phyloP scores from a whole-genome alignment of 2,888 invertebrate genomes.

The Troides helena region DNA sequence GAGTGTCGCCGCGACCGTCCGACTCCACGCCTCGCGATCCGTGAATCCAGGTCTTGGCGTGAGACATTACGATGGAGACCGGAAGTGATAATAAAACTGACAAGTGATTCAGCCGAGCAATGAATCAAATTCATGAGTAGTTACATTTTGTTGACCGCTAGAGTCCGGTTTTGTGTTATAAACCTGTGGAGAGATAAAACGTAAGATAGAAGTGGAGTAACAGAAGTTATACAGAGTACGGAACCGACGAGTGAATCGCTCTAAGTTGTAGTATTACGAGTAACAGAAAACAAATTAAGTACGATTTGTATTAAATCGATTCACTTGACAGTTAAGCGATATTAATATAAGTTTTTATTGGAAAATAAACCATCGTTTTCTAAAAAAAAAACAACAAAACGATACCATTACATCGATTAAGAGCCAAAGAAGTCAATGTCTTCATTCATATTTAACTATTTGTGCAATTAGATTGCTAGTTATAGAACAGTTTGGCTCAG shows the following conservation, averaged over 20 bases:
- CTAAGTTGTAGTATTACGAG: neutral
- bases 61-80: constrained; percentile 63
- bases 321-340: constrained; percentile 66
- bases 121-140: constrained; percentile 69
- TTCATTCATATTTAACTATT: neutral
- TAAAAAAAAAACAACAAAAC: neutral
- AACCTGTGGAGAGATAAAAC: constrained; percentile 79
- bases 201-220: constrained; percentile 73
- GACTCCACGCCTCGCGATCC: constrained; percentile 39
- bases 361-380: constrained; percentile 45
- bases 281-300: neutral
- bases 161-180: constrained; percentile 81
- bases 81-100: constrained; percentile 62
- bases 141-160: constrained; percentile 81
- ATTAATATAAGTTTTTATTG: constrained; percentile 46
- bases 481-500: no score
- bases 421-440: constrained; percentile 1
- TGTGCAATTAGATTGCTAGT: no score
- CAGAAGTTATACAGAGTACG: constrained; percentile 51
- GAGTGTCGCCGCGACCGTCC: constrained; percentile 21
- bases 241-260: constrained; percentile 53
- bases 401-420: constrained; percentile 28
- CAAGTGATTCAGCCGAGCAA: constrained; percentile 77
- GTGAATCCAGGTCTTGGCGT: constrained; percentile 71
- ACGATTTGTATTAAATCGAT: constrained; percentile 32